These are phyloP conservation scores for Amazona ochrocephala DNA, from an alignment of 2,797 vertebrate species.

Conservation along the genomic window DNA sequence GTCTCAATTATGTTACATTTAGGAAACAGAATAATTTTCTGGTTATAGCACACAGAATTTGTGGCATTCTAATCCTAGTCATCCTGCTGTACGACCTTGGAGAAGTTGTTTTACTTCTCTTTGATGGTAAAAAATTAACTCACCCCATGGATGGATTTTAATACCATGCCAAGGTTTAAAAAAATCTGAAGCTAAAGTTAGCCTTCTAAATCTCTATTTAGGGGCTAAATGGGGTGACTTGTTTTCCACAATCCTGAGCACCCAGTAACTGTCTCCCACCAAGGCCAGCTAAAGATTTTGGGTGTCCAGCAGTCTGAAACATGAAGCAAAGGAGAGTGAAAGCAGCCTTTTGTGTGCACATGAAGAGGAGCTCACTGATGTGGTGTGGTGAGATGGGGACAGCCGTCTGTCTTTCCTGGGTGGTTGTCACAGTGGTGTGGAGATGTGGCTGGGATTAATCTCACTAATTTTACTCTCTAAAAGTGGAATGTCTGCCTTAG, in stretches of 20 bases:
- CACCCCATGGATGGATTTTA: constrained; percentile 26
- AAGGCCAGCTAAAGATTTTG: not conserved
- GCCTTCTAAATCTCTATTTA: constrained; percentile 47
- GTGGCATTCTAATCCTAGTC: constrained; percentile 70
- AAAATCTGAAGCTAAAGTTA: constrained; percentile 58
- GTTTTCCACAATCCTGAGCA: constrained; percentile 14
- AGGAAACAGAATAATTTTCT: constrained; percentile 68
- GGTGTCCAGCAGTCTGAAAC: not conserved
- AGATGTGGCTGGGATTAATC: not conserved
- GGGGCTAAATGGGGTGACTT: constrained; percentile 28
- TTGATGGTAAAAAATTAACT: constrained; percentile 67
- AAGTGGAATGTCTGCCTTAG: not conserved
- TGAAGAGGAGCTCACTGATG: not conserved
- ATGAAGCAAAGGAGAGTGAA: not conserved
- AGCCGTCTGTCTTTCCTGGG: not conserved
- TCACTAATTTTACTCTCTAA: not conserved
- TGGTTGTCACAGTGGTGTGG: not conserved
- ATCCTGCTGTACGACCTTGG: constrained; percentile 45
- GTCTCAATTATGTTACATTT: constrained; percentile 66
- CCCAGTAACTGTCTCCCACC: not conserved
- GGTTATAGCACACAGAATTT: constrained; percentile 64
- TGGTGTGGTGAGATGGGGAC: not conserved
- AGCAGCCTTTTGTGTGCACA: not conserved
- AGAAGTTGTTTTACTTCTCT: constrained; percentile 58
- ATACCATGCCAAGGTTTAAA: constrained; percentile 36